A percentile compares a stretch with the other conserved stretches of the same genome.
phyloP scores from a whole-genome alignment of 2,113 vertebrate genomes.

The Calidris pugnax region DNA sequence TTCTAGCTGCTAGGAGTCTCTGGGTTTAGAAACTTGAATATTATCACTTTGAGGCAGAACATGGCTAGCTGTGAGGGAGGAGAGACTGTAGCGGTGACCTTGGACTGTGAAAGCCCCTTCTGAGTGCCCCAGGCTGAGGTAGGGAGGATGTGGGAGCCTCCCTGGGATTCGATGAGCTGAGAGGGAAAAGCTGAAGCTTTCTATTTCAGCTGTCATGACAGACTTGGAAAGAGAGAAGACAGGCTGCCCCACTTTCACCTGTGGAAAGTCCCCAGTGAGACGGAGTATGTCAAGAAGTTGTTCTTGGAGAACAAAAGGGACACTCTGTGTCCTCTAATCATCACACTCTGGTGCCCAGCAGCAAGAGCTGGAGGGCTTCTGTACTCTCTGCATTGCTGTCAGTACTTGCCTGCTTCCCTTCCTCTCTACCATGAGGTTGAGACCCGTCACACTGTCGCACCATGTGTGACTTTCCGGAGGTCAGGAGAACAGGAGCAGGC shows the following conservation, averaged over 20 bases:
- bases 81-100: background rate
- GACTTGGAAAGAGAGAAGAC: background rate
- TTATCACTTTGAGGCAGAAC: background rate
- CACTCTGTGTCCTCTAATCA: too few relatives aligned
- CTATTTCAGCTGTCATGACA: background rate
- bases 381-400: background rate
- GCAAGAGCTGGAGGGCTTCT: background rate
- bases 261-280: background rate
- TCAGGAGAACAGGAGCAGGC: background rate
- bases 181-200: background rate
- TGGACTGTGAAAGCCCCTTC: background rate
- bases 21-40: background rate
- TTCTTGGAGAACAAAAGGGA: background rate
- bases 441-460: background rate
- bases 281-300: background rate
- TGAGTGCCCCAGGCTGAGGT: background rate
- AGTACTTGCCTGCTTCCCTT: background rate
- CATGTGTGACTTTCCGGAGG: background rate
- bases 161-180: accelerated
- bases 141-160: background rate
- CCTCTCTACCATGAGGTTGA: background rate
- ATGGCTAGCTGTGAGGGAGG: background rate
- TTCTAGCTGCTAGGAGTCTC: background rate
- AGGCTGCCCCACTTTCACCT: background rate
- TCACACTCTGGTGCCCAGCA: background rate